These are phyloP conservation scores for Casuarius casuarius DNA, from an alignment of 2,113 vertebrate genomes.

Conservation along the genomic window DNA sequence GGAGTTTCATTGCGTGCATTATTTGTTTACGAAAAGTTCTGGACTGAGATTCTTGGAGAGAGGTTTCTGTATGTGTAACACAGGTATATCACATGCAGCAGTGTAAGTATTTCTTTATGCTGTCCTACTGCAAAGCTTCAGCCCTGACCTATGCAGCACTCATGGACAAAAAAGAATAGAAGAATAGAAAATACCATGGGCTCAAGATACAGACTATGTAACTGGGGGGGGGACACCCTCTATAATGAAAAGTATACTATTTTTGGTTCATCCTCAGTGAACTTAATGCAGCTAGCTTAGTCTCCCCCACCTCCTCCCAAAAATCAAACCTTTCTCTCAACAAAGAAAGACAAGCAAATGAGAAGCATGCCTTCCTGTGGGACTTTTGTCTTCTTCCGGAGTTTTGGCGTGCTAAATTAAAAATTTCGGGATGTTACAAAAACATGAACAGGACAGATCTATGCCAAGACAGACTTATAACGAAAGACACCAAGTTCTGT, in stretches of 20 bases:
- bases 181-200: neutral
- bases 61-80: neutral
- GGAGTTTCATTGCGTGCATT: neutral
- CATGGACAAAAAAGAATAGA: neutral
- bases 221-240: rapidly evolving
- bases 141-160: neutral
- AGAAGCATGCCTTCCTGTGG: neutral
- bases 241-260: neutral
- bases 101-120: neutral
- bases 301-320: neutral
- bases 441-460: neutral
- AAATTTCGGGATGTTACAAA: neutral
- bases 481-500: neutral
- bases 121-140: neutral
- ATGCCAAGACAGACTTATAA: neutral
- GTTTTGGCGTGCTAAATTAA: neutral
- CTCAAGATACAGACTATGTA: neutral
- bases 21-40: neutral
- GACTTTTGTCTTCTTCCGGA: neutral
- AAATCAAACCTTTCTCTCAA: neutral
- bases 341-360: neutral
- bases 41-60: neutral
- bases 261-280: neutral
- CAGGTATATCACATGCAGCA: neutral
- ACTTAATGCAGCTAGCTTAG: neutral